Base-by-base conservation (phyloP, 2,113 vertebrate species). In the Melospiza melodia region DNA sequence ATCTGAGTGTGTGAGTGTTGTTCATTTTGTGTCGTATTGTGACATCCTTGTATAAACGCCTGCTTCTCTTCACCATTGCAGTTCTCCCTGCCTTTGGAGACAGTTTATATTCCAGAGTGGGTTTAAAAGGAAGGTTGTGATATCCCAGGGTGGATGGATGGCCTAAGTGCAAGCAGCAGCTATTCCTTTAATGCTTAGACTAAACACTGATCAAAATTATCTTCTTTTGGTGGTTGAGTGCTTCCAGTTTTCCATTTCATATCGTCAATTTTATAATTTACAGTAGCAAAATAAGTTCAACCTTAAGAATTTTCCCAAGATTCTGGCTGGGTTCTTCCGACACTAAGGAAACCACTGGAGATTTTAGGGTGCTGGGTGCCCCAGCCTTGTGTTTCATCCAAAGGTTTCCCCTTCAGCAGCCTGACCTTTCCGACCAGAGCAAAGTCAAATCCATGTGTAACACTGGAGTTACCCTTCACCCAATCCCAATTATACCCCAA, bases 401-500 rank as follows among this genome's bases (percentile, higher is more conserved):
- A 46, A 12, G 4, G 28, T 37, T 68, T 10, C 9, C 15, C 16
- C 5, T 61, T 54, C 23, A 11, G 10, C 23, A 92, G 12, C 15
- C 14, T 46, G 19, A 31, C 7, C 25, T 54, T 46, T 65, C 14
- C 14, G 30, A 55, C 13, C 9, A 33, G 28, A 35, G 20, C 7
- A 68, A 85, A 79, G 20, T 5, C 48, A 54, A 16, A 21, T 52
- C 71, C 43, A n/a, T 0, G 4, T 0, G 4, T 21, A 23, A 43
- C 10, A 17, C 0, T 1, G 3, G 7, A 7, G 21, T 27, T 24
- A 12, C 10, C 3, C 19, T 79, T 72, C 8, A 43, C 2, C 5
- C 0, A 0, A 4, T 9, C 33, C 17, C 24, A 44, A 11, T 9
- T 13, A 6, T 8, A 46, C 3, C 4, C 19, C 19, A 35, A 21